Percentiles rank a stretch among this genome's conserved stretches.
phyloP scores from a whole-genome alignment of 2,888 invertebrate genomes.

The Taenaris catops region DNA sequence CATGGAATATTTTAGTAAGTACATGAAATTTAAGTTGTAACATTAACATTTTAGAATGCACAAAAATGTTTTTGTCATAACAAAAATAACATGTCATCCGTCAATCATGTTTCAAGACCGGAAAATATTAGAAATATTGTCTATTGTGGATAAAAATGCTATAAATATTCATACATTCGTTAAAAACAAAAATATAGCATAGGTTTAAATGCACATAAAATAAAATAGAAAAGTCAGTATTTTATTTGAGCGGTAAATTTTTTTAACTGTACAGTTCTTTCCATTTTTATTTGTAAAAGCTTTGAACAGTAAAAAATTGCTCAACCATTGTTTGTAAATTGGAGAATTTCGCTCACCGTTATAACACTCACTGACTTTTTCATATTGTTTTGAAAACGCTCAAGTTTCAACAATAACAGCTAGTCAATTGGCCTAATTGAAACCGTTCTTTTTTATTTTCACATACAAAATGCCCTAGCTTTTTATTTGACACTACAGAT shows the following conservation, averaged over 20 bases:
- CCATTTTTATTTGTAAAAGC: constrained; percentile 16
- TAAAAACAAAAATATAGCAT: constrained; percentile 4
- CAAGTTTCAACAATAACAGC: constrained; percentile 21
- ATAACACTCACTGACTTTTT: constrained; percentile 20
- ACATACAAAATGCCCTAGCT: background rate
- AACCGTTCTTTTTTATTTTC: constrained; percentile 11
- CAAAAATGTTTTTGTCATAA: too few species aligned
- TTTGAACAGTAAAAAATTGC: constrained; percentile 21
- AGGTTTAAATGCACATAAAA: constrained; percentile 4
- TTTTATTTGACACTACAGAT: too few species aligned
- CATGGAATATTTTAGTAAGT: too few species aligned
- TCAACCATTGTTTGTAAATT: constrained; percentile 21
- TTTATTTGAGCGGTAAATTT: constrained; percentile 10
- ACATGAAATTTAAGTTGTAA: too few species aligned
- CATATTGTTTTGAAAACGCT: constrained; percentile 21
- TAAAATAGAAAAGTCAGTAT: constrained; percentile 6
- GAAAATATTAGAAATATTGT: too few species aligned
- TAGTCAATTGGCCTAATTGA: constrained; percentile 19
- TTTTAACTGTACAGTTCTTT: constrained; percentile 11
- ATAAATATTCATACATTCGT: constrained; percentile 5
- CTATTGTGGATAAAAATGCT: background rate
- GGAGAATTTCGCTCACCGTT: constrained; percentile 20
- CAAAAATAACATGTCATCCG: too few species aligned
- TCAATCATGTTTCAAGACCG: too few species aligned
- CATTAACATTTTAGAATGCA: too few species aligned